A percentile compares a stretch with the other conserved stretches of the same genome.
phyloP scores from a whole-genome alignment of 2,888 invertebrate genomes.

The Harmothoe impar region DNA sequence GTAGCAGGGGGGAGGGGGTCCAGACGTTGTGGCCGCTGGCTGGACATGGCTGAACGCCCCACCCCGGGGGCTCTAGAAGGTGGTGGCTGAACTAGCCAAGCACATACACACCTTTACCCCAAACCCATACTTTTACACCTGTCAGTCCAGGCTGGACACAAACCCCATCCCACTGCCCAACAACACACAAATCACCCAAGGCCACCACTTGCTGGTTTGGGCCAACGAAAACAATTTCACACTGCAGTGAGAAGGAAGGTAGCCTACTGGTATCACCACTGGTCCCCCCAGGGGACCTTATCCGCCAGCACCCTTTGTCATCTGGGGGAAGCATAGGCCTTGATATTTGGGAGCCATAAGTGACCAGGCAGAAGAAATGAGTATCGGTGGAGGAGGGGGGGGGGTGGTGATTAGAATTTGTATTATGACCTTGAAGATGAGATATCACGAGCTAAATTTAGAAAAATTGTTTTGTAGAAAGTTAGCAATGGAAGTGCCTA shows the following conservation, averaged over 20 bases:
- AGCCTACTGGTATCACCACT: not conserved
- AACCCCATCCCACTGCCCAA: not conserved
- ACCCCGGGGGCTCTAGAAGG: conserved; percentile 13
- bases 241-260: not conserved
- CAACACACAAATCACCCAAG: conserved; percentile 33
- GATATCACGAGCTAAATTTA: no score
- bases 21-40: not conserved
- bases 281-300: not conserved
- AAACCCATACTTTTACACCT: conserved; percentile 44
- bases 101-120: not conserved
- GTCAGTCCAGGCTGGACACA: conserved; percentile 16
- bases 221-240: conserved; percentile 55
- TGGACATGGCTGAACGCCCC: not conserved
- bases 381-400: no score
- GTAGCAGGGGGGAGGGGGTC: not conserved
- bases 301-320: not conserved
- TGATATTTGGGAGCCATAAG: no score
- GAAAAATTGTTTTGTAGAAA: no score
- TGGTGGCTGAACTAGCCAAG: not conserved
- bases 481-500: no score
- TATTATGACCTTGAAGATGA: no score
- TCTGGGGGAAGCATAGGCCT: not conserved
- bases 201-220: not conserved
- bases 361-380: no score
- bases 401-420: no score